A percentile compares a stretch with the other conserved stretches of the same genome.
Conservation (phyloP, 1,140 invertebrate species). For the Vanessa tameamea region DNA sequence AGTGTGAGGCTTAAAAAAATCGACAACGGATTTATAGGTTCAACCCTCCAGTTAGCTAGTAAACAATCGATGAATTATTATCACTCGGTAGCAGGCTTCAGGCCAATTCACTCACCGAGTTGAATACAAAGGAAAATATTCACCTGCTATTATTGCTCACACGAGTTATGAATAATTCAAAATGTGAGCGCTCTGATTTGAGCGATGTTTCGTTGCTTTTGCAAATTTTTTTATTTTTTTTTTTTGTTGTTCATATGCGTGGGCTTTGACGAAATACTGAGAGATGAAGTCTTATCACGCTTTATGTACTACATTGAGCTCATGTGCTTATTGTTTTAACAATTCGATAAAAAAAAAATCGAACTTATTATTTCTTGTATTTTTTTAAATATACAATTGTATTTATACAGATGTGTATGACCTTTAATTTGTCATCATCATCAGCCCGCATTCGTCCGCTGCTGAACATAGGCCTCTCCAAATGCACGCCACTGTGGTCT, state of each 20-base stretch:
- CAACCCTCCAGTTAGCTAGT: slow-evolving; percentile 34
- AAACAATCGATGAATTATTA: slow-evolving; percentile 53
- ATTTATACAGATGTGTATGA: too few species aligned
- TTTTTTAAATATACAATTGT: too few species aligned
- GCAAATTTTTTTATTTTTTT: slow-evolving; percentile 2
- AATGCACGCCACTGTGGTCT: too few species aligned
- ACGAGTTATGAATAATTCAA: slow-evolving; percentile 44
- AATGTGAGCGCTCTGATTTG: slow-evolving; percentile 33
- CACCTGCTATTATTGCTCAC: slow-evolving; percentile 44
- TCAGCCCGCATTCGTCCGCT: too few species aligned
- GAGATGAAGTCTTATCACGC: neutral
- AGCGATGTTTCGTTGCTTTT: slow-evolving; percentile 35
- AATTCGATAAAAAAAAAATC: too few species aligned
- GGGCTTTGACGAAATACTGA: neutral
- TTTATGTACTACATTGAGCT: neutral
- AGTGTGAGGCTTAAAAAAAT: slow-evolving; percentile 35
- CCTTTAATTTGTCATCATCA: too few species aligned
- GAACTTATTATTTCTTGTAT: too few species aligned
- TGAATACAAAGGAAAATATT: slow-evolving; percentile 43
- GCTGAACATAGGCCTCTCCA: too few species aligned
- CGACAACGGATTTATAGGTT: slow-evolving; percentile 36
- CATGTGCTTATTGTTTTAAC: too few species aligned
- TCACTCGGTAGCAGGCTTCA: slow-evolving; percentile 42
- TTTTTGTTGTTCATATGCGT: neutral
- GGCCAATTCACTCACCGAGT: slow-evolving; percentile 36